Evolutionary conservation across 2,113 vertebrate genomes (phyloP), one percentile per base, ranked within the genome.

Genomic region (Cavia porcellus): DNA sequence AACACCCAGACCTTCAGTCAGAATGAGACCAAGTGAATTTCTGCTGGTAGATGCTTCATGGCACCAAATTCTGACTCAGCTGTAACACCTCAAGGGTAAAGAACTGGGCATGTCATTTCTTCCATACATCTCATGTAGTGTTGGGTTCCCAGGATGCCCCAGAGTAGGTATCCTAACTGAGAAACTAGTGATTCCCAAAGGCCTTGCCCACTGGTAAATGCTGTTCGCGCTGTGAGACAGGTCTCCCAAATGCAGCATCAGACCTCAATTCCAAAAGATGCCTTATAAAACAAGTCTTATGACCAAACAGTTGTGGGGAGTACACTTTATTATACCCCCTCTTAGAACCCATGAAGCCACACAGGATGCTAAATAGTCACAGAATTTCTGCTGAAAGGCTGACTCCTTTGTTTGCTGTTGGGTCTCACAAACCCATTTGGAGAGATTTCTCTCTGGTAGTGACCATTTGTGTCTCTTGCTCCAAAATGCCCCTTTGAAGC

Each of bases 51-150:
- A 22, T 14, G 50, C 28, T 30, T 35, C 45, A n/a, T 59, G 1
- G 50, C 30, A 32, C 59, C 42, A 77, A 72, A 59, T 68, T 95
- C 86, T 92, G 52, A 89, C 62, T 47, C 25, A 3, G 20, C n/a
- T 19, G 7, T 61, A 22, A 88, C 12, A 17, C 24, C 84, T 22
- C 28, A 0, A 20, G 35, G 86, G 45, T 1, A 72, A 45, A 72
- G 24, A 47, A 32, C 2, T 24, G 8, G 1, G 35, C 17, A 11
- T 0, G 0, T 30, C 68, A n/a, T 77, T 32, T 82, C 62, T 70
- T 35, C 50, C 17, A 6, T 1, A 3, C 25, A 35, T 4, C 20
- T 72, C 47, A 1, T 14, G 14, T 7, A 66, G 11, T 55, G 1
- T 0, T 70, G 14, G 32, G 42, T n/a, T 52, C 47, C 89, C 1